These are phyloP conservation scores for Quiscalus mexicanus DNA, from an alignment of 2,113 vertebrate genomes.

Conservation along the genomic window DNA sequence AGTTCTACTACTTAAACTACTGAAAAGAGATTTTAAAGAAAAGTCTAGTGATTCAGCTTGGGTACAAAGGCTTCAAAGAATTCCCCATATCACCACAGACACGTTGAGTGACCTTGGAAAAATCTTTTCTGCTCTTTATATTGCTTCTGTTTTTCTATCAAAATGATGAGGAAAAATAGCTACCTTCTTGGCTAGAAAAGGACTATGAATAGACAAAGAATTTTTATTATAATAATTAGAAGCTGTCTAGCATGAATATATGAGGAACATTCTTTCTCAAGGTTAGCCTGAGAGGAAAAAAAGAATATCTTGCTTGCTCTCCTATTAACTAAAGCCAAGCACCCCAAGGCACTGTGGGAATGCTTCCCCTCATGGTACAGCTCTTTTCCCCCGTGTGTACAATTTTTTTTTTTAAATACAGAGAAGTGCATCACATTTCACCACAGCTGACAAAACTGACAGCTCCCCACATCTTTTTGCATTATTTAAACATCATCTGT, in stretches of 20 bases:
- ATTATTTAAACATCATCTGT: conserved; percentile 62
- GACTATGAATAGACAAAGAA: neutral
- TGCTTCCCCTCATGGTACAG: neutral
- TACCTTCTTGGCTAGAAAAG: conserved; percentile 29
- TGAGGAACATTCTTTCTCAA: conserved; percentile 8
- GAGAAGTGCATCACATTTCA: conserved; percentile 41
- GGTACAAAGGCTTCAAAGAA: conserved; percentile 2
- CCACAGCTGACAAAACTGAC: conserved; percentile 56
- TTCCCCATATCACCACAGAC: neutral
- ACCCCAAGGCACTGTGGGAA: conserved; percentile 4
- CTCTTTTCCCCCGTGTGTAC: neutral
- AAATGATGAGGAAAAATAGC: neutral
- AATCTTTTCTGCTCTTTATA: neutral
- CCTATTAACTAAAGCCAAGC: neutral
- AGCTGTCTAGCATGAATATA: conserved; percentile 5
- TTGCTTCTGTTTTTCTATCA: neutral
- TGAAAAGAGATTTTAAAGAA: neutral
- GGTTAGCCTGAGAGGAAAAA: conserved; percentile 8
- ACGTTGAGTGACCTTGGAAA: neutral
- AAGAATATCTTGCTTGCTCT: neutral
- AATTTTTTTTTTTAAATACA: conserved; percentile 35
- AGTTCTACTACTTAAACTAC: neutral
- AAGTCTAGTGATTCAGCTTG: conserved; percentile 1
- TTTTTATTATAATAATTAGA: conserved; percentile 41
- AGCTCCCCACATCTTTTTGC: conserved; percentile 53